Conservation (phyloP, 2,113 vertebrate species). For the Odontesthes bonariensis region DNA sequence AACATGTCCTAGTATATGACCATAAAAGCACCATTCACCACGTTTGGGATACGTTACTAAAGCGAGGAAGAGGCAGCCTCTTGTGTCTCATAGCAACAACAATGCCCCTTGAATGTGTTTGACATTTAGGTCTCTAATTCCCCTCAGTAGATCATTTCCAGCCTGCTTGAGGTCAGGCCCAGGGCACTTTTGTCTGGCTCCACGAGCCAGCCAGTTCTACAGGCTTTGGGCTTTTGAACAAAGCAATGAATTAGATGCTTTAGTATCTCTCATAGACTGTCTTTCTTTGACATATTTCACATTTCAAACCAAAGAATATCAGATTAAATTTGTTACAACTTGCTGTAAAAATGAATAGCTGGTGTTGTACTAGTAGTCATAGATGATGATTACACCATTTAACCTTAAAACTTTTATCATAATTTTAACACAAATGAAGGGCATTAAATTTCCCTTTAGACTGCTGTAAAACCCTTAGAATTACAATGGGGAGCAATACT, state of each 20-base stretch:
- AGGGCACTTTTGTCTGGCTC: slow-evolving; percentile 70
- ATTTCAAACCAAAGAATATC: slow-evolving; percentile 23
- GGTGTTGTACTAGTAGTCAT: not conserved
- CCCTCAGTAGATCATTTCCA: slow-evolving; percentile 67
- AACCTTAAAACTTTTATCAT: no score
- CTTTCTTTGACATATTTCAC: slow-evolving; percentile 29
- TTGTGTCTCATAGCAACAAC: slow-evolving; percentile 48
- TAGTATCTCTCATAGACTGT: slow-evolving; percentile 4
- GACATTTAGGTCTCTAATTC: slow-evolving; percentile 73
- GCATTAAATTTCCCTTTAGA: no score
- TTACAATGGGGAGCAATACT: no score
- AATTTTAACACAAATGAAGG: no score
- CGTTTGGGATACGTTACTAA: slow-evolving; percentile 46
- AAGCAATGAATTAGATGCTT: slow-evolving; percentile 40
- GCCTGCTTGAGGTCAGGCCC: slow-evolving; percentile 67
- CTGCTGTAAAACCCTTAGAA: no score
- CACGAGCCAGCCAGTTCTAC: slow-evolving; percentile 52
- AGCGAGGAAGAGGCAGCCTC: slow-evolving; percentile 44
- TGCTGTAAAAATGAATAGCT: slow-evolving; percentile 17
- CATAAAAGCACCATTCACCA: slow-evolving; percentile 27
- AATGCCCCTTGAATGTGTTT: slow-evolving; percentile 65
- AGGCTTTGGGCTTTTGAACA: slow-evolving; percentile 48
- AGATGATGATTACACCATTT: no score
- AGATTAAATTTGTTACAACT: slow-evolving; percentile 20
- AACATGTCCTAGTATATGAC: not conserved